Percentiles rank a stretch among this genome's conserved stretches.
These are phyloP conservation scores for Montipora cactus DNA, from an alignment of 64 coral and sea anemone genomes.

Conservation along the genomic window DNA sequence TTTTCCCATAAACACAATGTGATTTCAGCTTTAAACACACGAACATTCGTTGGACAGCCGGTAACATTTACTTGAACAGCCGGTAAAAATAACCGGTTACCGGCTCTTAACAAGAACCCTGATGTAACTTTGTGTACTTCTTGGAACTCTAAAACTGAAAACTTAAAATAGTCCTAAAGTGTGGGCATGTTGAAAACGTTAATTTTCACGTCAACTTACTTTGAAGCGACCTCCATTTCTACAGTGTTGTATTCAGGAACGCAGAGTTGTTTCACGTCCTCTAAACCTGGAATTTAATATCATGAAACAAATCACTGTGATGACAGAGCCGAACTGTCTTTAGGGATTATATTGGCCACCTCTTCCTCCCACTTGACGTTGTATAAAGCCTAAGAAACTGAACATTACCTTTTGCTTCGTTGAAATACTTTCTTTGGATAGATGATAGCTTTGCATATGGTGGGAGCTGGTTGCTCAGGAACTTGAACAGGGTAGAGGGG, in stretches of 20 bases:
- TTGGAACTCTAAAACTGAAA: no score
- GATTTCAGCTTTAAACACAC: no score
- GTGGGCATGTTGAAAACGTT: no score
- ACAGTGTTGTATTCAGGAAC: conserved; percentile 93
- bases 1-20: no score
- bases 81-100: no score
- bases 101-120: no score
- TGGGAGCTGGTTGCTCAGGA: conserved; percentile 82
- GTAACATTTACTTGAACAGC: no score
- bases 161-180: no score
- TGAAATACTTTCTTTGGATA: conserved; percentile 97
- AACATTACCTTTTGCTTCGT: conserved; percentile 94
- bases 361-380: not conserved
- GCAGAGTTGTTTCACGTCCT: conserved; percentile 94
- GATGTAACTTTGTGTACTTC: no score
- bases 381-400: conserved; percentile 3
- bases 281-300: conserved; percentile 68
- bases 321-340: not conserved
- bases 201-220: conserved; percentile 67
- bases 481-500: conserved; percentile 85
- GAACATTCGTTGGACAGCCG: no score
- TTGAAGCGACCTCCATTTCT: conserved; percentile 95
- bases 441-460: conserved; percentile 84
- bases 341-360: conserved; percentile 1
- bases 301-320: not conserved